Evolutionary conservation across 2,113 vertebrate species (phyloP), one percentile per base, ranked within the genome.

Genomic region (Eptesicus fuscus): DNA sequence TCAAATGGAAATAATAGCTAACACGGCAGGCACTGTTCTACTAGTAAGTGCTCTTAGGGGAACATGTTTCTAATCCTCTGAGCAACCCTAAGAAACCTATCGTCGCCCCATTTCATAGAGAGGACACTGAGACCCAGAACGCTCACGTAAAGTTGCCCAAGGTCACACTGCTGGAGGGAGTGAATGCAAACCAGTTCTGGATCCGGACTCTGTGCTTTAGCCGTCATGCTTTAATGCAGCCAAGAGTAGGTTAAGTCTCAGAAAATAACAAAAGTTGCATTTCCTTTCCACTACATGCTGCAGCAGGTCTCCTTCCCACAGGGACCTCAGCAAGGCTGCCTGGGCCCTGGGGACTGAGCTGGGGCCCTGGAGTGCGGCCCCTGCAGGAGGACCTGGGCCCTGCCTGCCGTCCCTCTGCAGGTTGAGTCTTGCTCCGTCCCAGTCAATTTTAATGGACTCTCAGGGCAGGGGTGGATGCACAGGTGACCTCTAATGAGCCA

Each of bases 401-500:
- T 22, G 40, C 65, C 37, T 49, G 3, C 1, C 4, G 13, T 42
- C 32, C 40, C 13, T 20, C 77, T 49, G 0, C 7, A 4, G 47
- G 35, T 3, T 35, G 78, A 37, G 30, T 47, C 56, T 28, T 13
- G 47, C 9, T 69, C 59, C 25, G 32, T 44, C 69, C 7, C 10
- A 1, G 56, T 56, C 44, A 22, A 9, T 40, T 30, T 49, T 76
- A 18, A 59, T 11, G 28, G 83, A 53, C 91, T 63, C 95, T 88
- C 91, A 78, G 84, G 65, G 70, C 85, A 37, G 69, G 49, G 65
- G 30, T 12, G 79, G 83, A 61, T 56, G 84, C 65, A 63, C 25
- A 30, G 90, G 77, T 56, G 92, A 94, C 91, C 61, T 96, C 86
- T 94, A 94, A 97, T 37, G 74, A 88, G 77, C 88, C 82, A 67